A percentile compares a stretch with the other conserved stretches of the same genome.
Evolutionary conservation across 2,797 vertebrate genomes (phyloP).

Genomic region (Nasua narica): DNA sequence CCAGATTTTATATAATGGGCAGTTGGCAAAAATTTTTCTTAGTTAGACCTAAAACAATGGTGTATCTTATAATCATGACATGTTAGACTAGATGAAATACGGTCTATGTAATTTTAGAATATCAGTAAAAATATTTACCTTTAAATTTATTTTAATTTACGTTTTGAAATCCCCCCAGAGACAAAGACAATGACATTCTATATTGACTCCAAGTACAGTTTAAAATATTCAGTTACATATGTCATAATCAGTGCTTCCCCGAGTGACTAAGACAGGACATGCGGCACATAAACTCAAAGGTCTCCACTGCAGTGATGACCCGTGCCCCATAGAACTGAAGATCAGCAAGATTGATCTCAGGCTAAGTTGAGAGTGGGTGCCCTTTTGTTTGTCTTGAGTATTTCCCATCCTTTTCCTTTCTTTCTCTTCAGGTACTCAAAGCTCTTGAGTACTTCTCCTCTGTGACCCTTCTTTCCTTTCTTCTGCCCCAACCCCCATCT

Average conservation of each 20-base stretch:
- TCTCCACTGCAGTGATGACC: neutral
- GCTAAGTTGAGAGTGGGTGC: neutral
- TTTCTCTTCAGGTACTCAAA: neutral
- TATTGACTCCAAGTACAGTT: neutral
- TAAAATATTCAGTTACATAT: conserved; percentile 2
- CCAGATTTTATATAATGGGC: neutral
- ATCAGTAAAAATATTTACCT: conserved; percentile 4
- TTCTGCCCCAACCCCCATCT: neutral
- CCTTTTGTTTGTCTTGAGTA: neutral
- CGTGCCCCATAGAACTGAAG: neutral
- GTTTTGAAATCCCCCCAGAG: neutral
- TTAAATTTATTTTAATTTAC: conserved; percentile 1
- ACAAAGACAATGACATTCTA: neutral
- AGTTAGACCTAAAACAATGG: neutral
- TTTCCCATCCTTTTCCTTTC: neutral
- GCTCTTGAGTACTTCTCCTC: neutral
- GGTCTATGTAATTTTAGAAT: neutral
- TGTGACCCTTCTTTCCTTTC: neutral
- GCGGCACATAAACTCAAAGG: neutral
- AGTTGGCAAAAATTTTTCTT: neutral
- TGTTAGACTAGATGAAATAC: neutral
- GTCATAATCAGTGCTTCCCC: neutral
- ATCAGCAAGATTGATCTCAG: neutral
- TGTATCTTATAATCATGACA: neutral
- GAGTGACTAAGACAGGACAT: neutral